Evolutionary conservation across 1,140 invertebrate genomes (phyloP).

Genomic region (Conus ventricosus): DNA sequence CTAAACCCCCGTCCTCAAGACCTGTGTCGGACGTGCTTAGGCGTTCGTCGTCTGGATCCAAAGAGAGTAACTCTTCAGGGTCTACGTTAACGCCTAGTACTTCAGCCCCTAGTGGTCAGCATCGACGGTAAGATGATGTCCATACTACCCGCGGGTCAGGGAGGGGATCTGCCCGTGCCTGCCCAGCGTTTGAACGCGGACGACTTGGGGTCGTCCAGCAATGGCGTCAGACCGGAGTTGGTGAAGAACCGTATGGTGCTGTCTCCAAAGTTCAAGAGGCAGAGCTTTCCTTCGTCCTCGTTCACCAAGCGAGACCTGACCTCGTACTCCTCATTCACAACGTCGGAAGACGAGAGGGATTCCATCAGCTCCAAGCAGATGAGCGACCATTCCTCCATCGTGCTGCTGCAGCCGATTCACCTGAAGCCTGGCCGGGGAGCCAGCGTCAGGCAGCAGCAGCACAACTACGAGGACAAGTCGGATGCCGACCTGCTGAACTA

Average conservation of each 20-base stretch:
- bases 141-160: conserved; percentile 51
- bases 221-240: conserved; percentile 21
- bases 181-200: conserved; percentile 25
- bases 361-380: conserved; percentile 62
- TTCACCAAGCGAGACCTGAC: conserved; percentile 26
- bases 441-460: conserved; percentile 58
- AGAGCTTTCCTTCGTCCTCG: conserved; percentile 38
- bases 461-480: conserved; percentile 28
- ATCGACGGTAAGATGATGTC: conserved; percentile 71
- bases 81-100: conserved; percentile 62
- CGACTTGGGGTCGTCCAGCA: conserved; percentile 9
- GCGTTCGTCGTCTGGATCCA: conserved; percentile 57
- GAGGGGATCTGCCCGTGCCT: conserved; percentile 33
- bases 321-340: conserved; percentile 15
- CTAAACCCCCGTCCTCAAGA: conserved; percentile 40
- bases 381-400: conserved; percentile 68
- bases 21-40: conserved; percentile 40
- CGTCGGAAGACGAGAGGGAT: conserved; percentile 66
- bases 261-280: conserved; percentile 23
- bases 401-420: conserved; percentile 66
- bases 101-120: conserved; percentile 62
- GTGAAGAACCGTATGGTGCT: conserved; percentile 13
- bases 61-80: conserved; percentile 60
- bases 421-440: conserved; percentile 60
- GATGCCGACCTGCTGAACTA: conserved; percentile 46